phyloP scores from a whole-genome alignment of 2,113 vertebrate species.

The Pedetes capensis region DNA sequence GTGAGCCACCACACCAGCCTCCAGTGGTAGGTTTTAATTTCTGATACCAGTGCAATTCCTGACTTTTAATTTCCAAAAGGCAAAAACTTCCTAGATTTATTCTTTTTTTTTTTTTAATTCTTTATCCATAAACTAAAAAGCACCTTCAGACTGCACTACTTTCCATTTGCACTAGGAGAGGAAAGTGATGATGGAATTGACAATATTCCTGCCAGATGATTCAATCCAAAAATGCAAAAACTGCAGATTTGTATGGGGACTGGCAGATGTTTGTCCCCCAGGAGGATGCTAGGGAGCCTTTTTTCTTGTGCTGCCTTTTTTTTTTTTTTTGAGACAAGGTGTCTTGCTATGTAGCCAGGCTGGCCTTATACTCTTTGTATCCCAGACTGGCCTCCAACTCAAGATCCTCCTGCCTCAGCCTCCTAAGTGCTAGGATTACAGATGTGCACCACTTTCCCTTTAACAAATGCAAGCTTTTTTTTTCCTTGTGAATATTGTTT shows the following conservation, averaged over 20 bases:
- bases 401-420: background rate
- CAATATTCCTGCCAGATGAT: background rate
- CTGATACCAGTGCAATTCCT: constrained; percentile 26
- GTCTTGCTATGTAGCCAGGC: too few species aligned
- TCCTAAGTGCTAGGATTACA: background rate
- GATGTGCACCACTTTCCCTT: background rate
- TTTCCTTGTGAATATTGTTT: constrained; percentile 13
- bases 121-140: background rate
- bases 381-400: background rate
- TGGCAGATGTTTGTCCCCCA: background rate
- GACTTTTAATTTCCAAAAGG: constrained; percentile 52
- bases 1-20: too few species aligned
- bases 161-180: background rate
- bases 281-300: background rate
- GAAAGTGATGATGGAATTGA: background rate
- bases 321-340: background rate
- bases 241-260: background rate
- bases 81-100: constrained; percentile 35
- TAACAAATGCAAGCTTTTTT: background rate
- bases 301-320: background rate
- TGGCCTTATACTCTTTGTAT: too few species aligned
- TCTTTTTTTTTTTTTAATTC: background rate
- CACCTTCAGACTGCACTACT: background rate
- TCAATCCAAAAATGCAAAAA: background rate
- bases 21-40: constrained; percentile 33